Conservation (phyloP, 1,140 invertebrate genomes). For the Doryteuthis pealeii region DNA sequence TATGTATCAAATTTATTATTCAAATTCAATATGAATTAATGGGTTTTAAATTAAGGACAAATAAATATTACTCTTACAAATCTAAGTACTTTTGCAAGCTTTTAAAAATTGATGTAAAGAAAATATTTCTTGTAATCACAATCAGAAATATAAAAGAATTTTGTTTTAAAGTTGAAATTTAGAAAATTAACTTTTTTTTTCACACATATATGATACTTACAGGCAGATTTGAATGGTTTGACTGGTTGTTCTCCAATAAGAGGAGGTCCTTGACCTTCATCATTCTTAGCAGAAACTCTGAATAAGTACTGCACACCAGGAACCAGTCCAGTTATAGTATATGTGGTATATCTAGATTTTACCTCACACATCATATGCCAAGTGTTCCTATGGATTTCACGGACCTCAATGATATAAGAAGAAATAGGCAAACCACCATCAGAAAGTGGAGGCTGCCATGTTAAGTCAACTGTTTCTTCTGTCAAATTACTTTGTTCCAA, state of each 20-base stretch:
- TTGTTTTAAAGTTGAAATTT: no score
- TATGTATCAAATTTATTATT: no score
- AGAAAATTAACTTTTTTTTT: no score
- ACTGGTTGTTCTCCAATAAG: slow-evolving; percentile 31
- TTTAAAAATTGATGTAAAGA: no score
- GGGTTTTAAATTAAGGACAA: no score
- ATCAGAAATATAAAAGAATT: no score
- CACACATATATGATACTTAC: slow-evolving; percentile 27
- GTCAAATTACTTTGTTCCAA: slow-evolving; percentile 87
- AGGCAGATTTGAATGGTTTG: slow-evolving; percentile 37
- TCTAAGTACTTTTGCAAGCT: no score
- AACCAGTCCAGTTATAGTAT: slow-evolving; percentile 85
- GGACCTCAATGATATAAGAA: slow-evolving; percentile 87
- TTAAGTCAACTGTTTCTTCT: slow-evolving; percentile 87
- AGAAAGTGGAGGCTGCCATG: slow-evolving; percentile 95
- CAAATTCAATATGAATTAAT: no score
- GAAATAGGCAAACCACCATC: slow-evolving; percentile 94
- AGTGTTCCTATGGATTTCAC: slow-evolving; percentile 86
- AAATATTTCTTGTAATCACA: not conserved
- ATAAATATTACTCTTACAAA: no score
- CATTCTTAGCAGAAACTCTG: slow-evolving; percentile 92
- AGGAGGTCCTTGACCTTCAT: slow-evolving; percentile 42
- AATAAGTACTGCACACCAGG: slow-evolving; percentile 92
- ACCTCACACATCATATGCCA: slow-evolving; percentile 54
- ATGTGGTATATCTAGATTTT: slow-evolving; percentile 60